Conservation (phyloP, 2,888 invertebrate genomes). For the Gnatocerus cornutus region DNA sequence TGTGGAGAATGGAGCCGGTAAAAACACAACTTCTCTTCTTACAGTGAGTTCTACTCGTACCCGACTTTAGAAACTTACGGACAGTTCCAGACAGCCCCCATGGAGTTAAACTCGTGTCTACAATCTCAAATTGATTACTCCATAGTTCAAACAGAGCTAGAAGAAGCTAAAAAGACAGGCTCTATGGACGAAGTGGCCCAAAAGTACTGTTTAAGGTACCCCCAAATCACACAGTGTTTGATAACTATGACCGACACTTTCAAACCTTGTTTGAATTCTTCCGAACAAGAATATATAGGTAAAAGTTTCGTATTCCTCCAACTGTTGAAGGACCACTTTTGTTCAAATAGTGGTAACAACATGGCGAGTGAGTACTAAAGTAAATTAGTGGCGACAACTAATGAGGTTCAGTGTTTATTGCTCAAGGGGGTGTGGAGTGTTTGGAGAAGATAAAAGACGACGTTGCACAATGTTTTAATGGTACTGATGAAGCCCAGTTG, state of each 20-base stretch:
- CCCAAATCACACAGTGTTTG: constrained; percentile 69
- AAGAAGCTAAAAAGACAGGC: constrained; percentile 70
- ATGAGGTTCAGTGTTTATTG: constrained; percentile 72
- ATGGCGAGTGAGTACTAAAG: constrained; percentile 73
- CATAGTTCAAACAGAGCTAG: constrained; percentile 70
- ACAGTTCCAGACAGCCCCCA: neutral
- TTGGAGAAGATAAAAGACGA: constrained; percentile 67
- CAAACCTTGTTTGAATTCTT: constrained; percentile 71
- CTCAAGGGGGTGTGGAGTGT: constrained; percentile 74
- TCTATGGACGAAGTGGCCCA: constrained; percentile 74
- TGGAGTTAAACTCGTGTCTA: constrained; percentile 65
- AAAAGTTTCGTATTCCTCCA: constrained; percentile 70
- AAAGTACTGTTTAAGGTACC: constrained; percentile 72
- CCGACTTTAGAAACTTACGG: neutral
- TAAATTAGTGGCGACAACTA: neutral
- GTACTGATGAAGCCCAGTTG: constrained; percentile 42
- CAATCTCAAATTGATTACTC: constrained; percentile 68
- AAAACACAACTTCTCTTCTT: neutral
- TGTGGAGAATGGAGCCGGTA: neutral
- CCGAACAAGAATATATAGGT: constrained; percentile 69
- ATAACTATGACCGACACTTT: constrained; percentile 68
- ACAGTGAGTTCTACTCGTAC: neutral
- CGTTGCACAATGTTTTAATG: constrained; percentile 70
- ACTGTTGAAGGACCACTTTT: constrained; percentile 72
- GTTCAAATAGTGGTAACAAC: constrained; percentile 74